Base-by-base conservation (phyloP, 2,888 invertebrate species). In the Euplagia quadripunctaria region DNA sequence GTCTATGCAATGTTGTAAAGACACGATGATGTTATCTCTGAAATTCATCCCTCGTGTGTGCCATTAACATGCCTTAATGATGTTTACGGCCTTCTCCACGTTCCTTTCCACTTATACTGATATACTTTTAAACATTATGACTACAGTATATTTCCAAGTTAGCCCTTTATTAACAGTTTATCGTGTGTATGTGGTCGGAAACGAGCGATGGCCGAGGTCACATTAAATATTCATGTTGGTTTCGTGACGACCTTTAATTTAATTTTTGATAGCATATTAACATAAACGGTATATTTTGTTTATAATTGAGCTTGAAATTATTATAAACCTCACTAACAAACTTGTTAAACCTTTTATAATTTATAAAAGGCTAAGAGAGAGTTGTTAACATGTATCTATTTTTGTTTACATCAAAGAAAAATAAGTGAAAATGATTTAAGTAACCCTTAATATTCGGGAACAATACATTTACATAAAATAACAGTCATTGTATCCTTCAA, bases 41-140 rank as follows among this genome's bases (percentile, higher is more conserved):
- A 78, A 82, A 79, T 72, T 77, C 73, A 76, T 76, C 70, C 70
- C 73, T 78, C 75, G 42, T 76, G 31, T 76, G 73, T 76, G 72
- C 63, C 80, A 82, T 82, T 82, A 83, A 70, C 68, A 71, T 49
- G 66, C 69, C 51, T 73, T 84, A 82, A 82, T 78, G 78, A 76
- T 71, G 75, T 71, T 68, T 72, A 65, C 67, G 78, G 72, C 80
- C 80, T 77, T 82, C 64, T 67, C 77, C 41, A 71, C 64, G 51
- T 58, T 41, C 64, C 63, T 41, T 58, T 69, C 46, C 68, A 64
- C 61, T 43, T 43, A 58, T 43, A 68, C 55, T 64, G 58, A 58
- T 31, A 55, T 42, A 17, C 16, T 63, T 68, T 61, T 64, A 41
- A 63, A 64, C 14, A 51, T 1, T 12, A 16, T 46, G 5, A 9